Evolutionary conservation across 2,113 vertebrate species (phyloP), one percentile per base, ranked within the genome.

Genomic region (Chunga burmeisteri): DNA sequence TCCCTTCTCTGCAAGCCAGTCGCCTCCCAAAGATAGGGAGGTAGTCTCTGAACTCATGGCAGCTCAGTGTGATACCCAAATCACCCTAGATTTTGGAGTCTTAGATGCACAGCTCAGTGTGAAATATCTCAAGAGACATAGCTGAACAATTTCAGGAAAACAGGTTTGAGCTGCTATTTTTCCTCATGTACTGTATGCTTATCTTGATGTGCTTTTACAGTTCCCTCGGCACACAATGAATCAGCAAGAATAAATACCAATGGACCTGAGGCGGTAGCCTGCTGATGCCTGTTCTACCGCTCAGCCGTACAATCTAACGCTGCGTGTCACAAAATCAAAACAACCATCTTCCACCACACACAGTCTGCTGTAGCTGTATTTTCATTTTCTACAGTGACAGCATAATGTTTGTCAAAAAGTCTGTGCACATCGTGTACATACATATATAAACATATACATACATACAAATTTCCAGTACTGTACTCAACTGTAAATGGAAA

Each of bases 401-500:
- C 5, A 67, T 47, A 72, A 19, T 15, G 9, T 53, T 61, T 66
- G 25, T 58, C 20, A 82, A 68, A 83, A 80, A 23, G 29, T 5
- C 40, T 4, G 7, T 56, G 29, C 20, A 30, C 2, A 3, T 34
- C 0, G 0, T 34, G 34, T 75, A 42, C 42, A 16, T 38, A 74
- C 8, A 13, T 17, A 25, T 32, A 52, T 29, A 59, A 80, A 70
- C 7, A 70, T 61, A 52, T 2, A 19, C 13, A 49, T 27, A 26
- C 7, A 40, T 30, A 34, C 6, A n/a, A 25, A 86, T 95, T 67
- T 91, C 77, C 79, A 92, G 79, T 53, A 34, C 56, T 67, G 46
- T 52, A 34, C 2, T 12, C 56, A 79, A 29, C 40, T 0, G 6
- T 27, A 79, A 84, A 46, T 78, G 73, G 94, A 94, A 91, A 81